Percentiles rank a stretch among this genome's conserved stretches.
Conservation (phyloP, 2,113 vertebrate genomes). For the Cyanoderma ruficeps region DNA sequence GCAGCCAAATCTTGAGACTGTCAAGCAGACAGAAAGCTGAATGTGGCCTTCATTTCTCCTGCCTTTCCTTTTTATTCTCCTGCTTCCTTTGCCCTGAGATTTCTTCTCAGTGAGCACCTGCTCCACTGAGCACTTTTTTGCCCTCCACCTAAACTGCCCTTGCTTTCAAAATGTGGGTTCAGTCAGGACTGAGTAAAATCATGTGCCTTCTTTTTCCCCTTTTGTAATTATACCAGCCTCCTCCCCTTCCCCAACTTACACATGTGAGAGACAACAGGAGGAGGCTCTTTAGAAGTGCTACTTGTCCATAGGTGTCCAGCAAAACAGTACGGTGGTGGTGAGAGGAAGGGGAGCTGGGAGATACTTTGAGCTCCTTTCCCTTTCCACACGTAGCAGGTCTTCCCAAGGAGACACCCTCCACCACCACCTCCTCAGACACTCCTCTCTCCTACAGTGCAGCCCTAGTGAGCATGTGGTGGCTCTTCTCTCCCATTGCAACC, state of each 20-base stretch:
- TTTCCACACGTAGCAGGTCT: slow-evolving; percentile 54
- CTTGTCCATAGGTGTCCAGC: slow-evolving; percentile 13
- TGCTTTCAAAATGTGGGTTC: slow-evolving; percentile 68
- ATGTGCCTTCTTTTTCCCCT: slow-evolving; percentile 81
- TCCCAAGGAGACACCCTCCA: slow-evolving; percentile 47
- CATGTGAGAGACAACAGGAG: neutral
- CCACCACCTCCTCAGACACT: neutral
- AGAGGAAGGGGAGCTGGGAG: neutral
- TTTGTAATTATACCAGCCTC: slow-evolving; percentile 70
- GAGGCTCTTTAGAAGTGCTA: slow-evolving; percentile 56
- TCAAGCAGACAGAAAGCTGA: slow-evolving; percentile 77
- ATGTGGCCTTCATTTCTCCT: slow-evolving; percentile 75
- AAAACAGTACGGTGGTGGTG: slow-evolving; percentile 18
- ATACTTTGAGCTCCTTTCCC: slow-evolving; percentile 13
- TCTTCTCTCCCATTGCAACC: slow-evolving; percentile 7
- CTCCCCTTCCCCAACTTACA: slow-evolving; percentile 46
- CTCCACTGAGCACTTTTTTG: slow-evolving; percentile 60
- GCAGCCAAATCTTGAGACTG: slow-evolving; percentile 79
- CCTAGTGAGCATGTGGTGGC: neutral
- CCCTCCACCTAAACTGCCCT: slow-evolving; percentile 57
- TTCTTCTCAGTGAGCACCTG: slow-evolving; percentile 31
- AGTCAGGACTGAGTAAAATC: slow-evolving; percentile 77
- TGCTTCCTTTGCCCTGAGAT: slow-evolving; percentile 52
- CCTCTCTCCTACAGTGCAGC: neutral
- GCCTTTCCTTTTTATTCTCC: slow-evolving; percentile 67